A percentile compares a stretch with the other conserved stretches of the same genome.
Evolutionary conservation across 1,140 invertebrate species (phyloP).

Genomic region (Pseudomyrmex pallidus): DNA sequence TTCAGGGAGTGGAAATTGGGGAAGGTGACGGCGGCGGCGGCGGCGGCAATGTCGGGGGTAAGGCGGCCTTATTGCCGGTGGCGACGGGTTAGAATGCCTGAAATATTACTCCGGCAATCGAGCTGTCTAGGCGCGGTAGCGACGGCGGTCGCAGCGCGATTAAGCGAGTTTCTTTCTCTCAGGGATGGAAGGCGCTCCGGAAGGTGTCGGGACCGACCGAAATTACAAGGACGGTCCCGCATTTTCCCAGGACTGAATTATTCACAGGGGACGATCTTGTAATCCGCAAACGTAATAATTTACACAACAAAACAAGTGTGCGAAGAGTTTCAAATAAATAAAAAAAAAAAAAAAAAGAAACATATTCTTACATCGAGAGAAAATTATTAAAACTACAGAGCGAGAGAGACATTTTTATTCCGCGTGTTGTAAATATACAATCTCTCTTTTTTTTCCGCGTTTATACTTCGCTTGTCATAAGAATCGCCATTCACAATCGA

Average conservation of each 20-base stretch:
- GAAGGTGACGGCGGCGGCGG: conserved; percentile 4
- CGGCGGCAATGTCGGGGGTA: conserved; percentile 25
- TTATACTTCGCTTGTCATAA: conserved; percentile 2
- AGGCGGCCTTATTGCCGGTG: conserved; percentile 46
- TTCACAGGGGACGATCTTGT: background rate
- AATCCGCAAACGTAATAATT: background rate
- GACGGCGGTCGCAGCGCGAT: conserved; percentile 35
- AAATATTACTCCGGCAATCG: conserved; percentile 64
- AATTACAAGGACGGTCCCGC: background rate
- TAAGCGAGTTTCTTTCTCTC: conserved; percentile 48
- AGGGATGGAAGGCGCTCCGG: background rate
- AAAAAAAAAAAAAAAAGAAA: too few species aligned
- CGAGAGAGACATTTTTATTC: too few species aligned
- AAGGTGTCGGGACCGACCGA: background rate
- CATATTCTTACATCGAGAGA: too few species aligned
- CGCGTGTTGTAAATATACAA: too few species aligned
- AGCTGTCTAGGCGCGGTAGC: background rate
- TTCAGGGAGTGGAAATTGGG: conserved; percentile 60
- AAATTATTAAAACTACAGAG: too few species aligned
- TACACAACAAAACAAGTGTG: too few species aligned
- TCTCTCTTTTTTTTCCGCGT: too few species aligned
- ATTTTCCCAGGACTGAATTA: background rate
- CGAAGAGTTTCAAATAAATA: too few species aligned
- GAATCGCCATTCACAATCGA: conserved; percentile 20
- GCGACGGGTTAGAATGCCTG: conserved; percentile 67